Evolutionary conservation across 2,113 vertebrate genomes (phyloP).

Genomic region (Channa maculata): DNA sequence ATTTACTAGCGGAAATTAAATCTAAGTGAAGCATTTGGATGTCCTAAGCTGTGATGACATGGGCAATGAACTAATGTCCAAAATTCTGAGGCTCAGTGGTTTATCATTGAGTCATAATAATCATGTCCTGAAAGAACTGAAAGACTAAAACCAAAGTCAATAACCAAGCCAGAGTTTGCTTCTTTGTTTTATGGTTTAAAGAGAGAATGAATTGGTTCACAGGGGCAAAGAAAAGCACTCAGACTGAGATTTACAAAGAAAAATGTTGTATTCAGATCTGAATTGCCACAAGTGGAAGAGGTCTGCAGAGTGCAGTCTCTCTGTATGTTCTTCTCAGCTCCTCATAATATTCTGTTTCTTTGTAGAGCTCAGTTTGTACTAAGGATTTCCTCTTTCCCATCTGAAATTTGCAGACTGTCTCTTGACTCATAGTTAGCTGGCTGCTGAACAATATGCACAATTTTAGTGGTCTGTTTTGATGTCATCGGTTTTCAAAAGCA

Average conservation of each 20-base stretch:
- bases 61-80: background rate
- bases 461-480: slow-evolving; percentile 19
- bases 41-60: slow-evolving; percentile 2
- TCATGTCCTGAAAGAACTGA: slow-evolving; percentile 15
- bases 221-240: slow-evolving; percentile 19
- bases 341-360: slow-evolving; percentile 45
- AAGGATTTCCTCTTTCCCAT: slow-evolving; percentile 45
- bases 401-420: slow-evolving; percentile 18
- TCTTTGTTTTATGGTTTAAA: slow-evolving; percentile 14
- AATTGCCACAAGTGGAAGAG: slow-evolving; percentile 40
- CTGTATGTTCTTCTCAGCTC: slow-evolving; percentile 47
- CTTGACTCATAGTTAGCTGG: background rate
- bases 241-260: slow-evolving; percentile 34
- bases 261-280: slow-evolving; percentile 39
- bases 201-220: slow-evolving; percentile 14
- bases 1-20: slow-evolving; percentile 51
- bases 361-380: slow-evolving; percentile 39
- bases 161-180: background rate
- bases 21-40: slow-evolving; percentile 45
- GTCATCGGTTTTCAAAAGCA: slow-evolving; percentile 29
- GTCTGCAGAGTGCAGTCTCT: slow-evolving; percentile 36
- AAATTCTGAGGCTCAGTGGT: slow-evolving; percentile 3
- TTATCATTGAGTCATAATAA: slow-evolving; percentile 15
- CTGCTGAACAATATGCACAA: slow-evolving; percentile 4
- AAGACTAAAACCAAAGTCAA: slow-evolving; percentile 3